Evolutionary conservation across 92 coral and sea anemone species (phyloP), one percentile per base, ranked within the genome.

Genomic region (Blastomussa wellsi): DNA sequence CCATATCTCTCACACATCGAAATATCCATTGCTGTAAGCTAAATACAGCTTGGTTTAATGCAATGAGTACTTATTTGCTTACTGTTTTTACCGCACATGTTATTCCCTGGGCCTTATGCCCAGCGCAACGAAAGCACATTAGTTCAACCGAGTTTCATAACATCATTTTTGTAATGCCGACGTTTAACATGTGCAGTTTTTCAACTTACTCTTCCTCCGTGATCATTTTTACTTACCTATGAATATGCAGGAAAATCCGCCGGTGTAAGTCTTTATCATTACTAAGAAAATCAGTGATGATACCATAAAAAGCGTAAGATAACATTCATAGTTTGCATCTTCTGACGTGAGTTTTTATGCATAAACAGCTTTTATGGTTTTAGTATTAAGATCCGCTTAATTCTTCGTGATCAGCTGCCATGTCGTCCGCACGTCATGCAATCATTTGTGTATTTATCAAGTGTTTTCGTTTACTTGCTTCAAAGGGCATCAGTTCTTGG

Each of bases 381-480:
- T 24, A 24, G 77, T 17, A 71, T 53, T 68, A 26, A 13, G 38
- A 15, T 70, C 13, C 42, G 28, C 10, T 70, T 52, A 3, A 82
- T 82, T 82, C 71, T 70, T 39, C 49, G 38, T 82, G 71, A 51
- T 55, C 78, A 71, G 3, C 15, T 1, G 15, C 55, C 29, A 39
- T 82, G 36, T 71, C 69, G 38, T 22, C 38, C 36, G 26, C 78
- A 82, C 78, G 55, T 82, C 78, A 82, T 71, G 68, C 71, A 41
- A 52, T 53, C 49, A 71, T 72, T 71, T 71, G 5, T 33, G 60
- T 31, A 80, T 28, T 80, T 26, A 41, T 28, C 62, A 15, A 5
- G 19, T 44, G 1, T 28, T 49, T 17, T 4, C 41, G 11, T 14
- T 47, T 22, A n/a, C 17, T 24, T 26, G 8, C 19, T 36, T 37